Evolutionary conservation across 2,888 invertebrate genomes (phyloP), one percentile per base, ranked within the genome.

Genomic region (Rosalia funebris): DNA sequence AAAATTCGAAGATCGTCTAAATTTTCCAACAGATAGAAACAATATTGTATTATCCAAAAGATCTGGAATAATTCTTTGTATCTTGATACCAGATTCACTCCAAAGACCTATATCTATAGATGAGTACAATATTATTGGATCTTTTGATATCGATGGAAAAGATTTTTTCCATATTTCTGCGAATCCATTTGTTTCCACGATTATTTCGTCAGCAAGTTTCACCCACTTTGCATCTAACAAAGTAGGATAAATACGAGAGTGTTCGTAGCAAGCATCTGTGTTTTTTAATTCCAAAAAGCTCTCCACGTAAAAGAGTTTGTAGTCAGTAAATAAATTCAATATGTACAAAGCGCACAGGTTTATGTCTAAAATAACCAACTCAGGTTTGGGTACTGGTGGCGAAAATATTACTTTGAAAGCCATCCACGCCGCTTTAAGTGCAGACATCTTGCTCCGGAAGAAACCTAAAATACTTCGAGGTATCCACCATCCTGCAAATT

Each of bases 91-190:
- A 0, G 75, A 71, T 53, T 77, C 75, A 0, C 62, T 70, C 79
- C 79, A 79, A 2, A 75, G 59, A 1, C 79, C 79, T 7, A 76
- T 70, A 42, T 79, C 80, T 3, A 77, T 71, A 15, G 76, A 74
- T 1, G 79, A 78, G 20, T 73, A 72, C 25, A 80, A 54, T 10
- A 77, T 69, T 57, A 58, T 68, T 0, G 77, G 60, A 16, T 73
- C 67, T 17, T 68, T 69, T 1, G 57, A 62, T 3, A 76, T 39
- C 4, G 71, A 66, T 2, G 79, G 79, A 60, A 73, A 77, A 0
- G 77, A 77, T 50, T 77, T 71, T 48, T 65, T 69, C 52, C 79
- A 73, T 16, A 79, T 71, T 14, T 79, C 77, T 0, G 71, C 74
- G 41, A 79, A 73, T 1, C 72, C 72, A 19, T 72, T 72, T 1